phyloP scores from a whole-genome alignment of 2,113 vertebrate genomes.

The Suricata suricatta region DNA sequence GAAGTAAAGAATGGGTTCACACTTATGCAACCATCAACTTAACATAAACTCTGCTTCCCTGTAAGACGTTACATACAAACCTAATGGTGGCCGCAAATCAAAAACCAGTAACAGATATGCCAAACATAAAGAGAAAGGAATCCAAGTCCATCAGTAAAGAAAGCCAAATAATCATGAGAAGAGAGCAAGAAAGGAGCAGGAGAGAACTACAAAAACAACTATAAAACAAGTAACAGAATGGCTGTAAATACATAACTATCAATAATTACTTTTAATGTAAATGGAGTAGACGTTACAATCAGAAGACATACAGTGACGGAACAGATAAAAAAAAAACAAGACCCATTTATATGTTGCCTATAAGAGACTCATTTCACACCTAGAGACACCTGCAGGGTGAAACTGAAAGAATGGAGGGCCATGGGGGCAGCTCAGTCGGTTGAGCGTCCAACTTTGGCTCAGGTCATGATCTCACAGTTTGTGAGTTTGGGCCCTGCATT shows the following conservation, averaged over 20 bases:
- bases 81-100: not conserved
- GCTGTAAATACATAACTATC: not conserved
- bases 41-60: not conserved
- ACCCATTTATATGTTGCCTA: not conserved
- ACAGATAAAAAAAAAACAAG: not conserved
- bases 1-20: not conserved
- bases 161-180: not conserved
- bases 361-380: not conserved
- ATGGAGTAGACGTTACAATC: not conserved
- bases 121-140: not conserved
- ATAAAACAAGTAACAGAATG: not conserved
- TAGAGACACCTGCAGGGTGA: not conserved
- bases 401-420: not conserved
- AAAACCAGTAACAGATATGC: not conserved
- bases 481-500: too few relatives aligned
- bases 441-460: too few relatives aligned
- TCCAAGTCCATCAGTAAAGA: not conserved
- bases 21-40: not conserved
- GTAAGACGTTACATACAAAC: not conserved
- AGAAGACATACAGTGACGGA: not conserved
- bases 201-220: not conserved
- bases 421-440: too few relatives aligned
- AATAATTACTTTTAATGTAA: not conserved
- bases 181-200: not conserved
- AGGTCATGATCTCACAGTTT: too few relatives aligned